Percentiles rank a stretch among this genome's conserved stretches.
Conservation (phyloP, 2,888 invertebrate genomes). For the Allygus modestus region DNA sequence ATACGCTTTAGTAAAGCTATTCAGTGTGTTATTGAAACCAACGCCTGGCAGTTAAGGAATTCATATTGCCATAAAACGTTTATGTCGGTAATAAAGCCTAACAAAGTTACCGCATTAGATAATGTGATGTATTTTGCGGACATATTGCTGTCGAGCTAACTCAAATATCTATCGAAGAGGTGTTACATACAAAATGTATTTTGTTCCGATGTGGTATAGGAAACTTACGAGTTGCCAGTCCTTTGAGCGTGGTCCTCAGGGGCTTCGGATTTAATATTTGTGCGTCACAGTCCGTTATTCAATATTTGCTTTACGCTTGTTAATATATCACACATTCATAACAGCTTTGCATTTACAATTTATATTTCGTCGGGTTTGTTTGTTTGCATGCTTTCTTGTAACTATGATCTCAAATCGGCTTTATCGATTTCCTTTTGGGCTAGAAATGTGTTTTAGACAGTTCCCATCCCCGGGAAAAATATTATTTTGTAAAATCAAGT, state of each 20-base stretch:
- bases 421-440: too few species aligned
- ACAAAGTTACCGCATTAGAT: constrained; percentile 31
- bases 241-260: background rate
- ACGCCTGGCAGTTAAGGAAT: background rate
- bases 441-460: too few species aligned
- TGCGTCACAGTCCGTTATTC: constrained; percentile 9
- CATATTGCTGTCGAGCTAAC: background rate
- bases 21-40: background rate
- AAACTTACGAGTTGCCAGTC: background rate
- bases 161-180: too few species aligned
- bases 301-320: background rate
- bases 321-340: background rate
- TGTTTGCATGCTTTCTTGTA: too few species aligned
- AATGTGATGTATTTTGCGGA: background rate
- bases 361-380: too few species aligned
- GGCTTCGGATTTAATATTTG: constrained; percentile 1
- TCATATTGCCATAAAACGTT: constrained; percentile 23
- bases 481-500: too few species aligned
- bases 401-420: too few species aligned
- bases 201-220: background rate
- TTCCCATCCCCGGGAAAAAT: too few species aligned
- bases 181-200: background rate
- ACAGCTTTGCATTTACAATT: too few species aligned
- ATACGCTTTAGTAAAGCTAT: too few species aligned
- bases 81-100: constrained; percentile 1